Evolutionary conservation across 2,888 invertebrate genomes (phyloP).

Genomic region (Drosophila meridiana): DNA sequence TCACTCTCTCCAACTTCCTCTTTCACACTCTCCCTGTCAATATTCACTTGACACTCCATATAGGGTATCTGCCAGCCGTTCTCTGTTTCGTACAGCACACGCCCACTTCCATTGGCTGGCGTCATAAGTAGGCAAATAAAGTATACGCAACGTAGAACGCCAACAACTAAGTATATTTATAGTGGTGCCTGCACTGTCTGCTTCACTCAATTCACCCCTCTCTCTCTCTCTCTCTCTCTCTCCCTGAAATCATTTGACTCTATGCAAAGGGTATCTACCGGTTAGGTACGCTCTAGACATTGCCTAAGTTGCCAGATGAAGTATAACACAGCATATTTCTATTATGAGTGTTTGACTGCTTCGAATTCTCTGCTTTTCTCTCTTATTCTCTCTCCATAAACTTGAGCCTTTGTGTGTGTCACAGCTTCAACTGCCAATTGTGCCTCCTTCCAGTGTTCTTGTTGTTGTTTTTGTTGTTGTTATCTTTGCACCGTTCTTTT

Average conservation of each 20-base stretch:
- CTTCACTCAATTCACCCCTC: background rate
- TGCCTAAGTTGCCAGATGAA: conserved; percentile 1
- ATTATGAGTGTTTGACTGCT: conserved; percentile 4
- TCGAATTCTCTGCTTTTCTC: background rate
- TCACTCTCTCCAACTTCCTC: background rate
- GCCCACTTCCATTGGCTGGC: conserved; percentile 26
- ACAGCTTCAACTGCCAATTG: conserved; percentile 19
- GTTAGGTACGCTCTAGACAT: background rate
- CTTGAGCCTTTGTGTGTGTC: conserved; percentile 50
- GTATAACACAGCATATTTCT: background rate
- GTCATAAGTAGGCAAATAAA: conserved; percentile 43
- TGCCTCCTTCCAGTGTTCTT: no score
- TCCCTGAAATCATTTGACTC: background rate
- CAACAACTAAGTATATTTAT: conserved; percentile 27
- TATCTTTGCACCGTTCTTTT: conserved; percentile 40
- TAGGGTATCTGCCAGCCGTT: background rate
- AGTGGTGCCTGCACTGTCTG: background rate
- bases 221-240: background rate
- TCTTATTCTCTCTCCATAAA: conserved; percentile 7
- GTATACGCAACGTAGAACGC: conserved; percentile 33
- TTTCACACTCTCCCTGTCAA: background rate
- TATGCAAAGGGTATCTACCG: background rate
- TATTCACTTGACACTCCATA: background rate
- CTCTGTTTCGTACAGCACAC: background rate
- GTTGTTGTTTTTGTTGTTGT: background rate